Percentiles rank a stretch among this genome's conserved stretches.
Conservation (phyloP, 1,140 invertebrate genomes). For the Lepidurus apus region DNA sequence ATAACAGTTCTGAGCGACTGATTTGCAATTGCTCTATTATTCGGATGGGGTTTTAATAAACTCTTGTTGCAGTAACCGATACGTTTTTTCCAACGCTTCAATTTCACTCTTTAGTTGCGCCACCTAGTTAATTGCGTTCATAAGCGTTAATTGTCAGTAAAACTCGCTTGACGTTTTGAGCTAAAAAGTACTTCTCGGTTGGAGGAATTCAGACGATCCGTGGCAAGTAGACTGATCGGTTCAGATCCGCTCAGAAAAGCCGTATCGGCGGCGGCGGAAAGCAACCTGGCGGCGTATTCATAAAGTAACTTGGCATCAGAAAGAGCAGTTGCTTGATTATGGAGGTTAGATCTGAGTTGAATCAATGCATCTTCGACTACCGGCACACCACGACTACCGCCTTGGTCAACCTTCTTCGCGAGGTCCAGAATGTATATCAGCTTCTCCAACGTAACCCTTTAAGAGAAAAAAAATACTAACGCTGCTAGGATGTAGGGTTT, state of each 20-base stretch:
- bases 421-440: not conserved
- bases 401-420: not conserved
- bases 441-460: not conserved
- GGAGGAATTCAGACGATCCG: not conserved
- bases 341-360: not conserved
- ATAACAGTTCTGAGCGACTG: conserved; percentile 44
- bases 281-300: conserved; percentile 1
- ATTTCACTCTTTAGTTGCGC: conserved; percentile 18
- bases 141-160: not conserved
- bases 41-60: conserved; percentile 22
- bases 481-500: not conserved
- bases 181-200: not conserved
- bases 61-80: conserved; percentile 20
- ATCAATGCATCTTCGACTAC: not conserved
- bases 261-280: not conserved
- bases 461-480: not conserved
- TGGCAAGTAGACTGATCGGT: not conserved
- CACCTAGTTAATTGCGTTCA: conserved; percentile 3
- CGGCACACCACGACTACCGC: not conserved
- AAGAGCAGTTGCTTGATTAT: not conserved
- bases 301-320: not conserved
- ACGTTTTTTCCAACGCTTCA: not conserved
- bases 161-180: not conserved
- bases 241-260: conserved; percentile 22
- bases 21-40: conserved; percentile 28